Conservation (phyloP, 1,140 invertebrate species). For the Copidosoma floridanum region DNA sequence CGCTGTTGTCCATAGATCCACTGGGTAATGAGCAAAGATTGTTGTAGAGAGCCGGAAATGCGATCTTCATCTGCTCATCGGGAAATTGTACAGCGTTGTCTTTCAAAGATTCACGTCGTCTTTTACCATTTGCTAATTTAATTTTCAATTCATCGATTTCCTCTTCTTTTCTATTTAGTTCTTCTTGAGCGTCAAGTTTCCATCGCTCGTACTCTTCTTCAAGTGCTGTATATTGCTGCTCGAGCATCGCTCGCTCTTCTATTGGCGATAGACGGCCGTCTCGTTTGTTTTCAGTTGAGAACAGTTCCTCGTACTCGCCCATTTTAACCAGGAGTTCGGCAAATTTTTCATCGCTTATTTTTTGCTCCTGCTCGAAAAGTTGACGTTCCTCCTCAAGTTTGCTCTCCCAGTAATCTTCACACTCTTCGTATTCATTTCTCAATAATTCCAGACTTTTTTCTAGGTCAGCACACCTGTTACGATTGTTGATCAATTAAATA, state of each 20-base stretch:
- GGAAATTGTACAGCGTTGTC: constrained; percentile 44
- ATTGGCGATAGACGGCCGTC: constrained; percentile 68
- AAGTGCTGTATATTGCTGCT: constrained; percentile 70
- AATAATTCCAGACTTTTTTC: constrained; percentile 72
- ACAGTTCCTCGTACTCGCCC: constrained; percentile 77
- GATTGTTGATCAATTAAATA: too few relatives aligned
- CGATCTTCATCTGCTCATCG: constrained; percentile 29
- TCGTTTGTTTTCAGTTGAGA: constrained; percentile 51
- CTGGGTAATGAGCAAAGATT: constrained; percentile 15
- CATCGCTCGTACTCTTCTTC: constrained; percentile 69
- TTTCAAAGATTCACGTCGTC: constrained; percentile 4
- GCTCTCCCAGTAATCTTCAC: constrained; percentile 80
- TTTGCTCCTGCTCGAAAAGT: constrained; percentile 73
- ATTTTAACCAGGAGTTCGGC: constrained; percentile 71
- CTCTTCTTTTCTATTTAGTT: constrained; percentile 54
- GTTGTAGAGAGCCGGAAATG: constrained; percentile 2
- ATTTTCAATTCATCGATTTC: constrained; percentile 60
- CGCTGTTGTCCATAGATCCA: constrained; percentile 18
- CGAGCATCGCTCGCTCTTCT: constrained; percentile 71
- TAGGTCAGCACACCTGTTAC: constrained; percentile 64
- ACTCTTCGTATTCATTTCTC: constrained; percentile 74
- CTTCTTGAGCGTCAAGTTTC: constrained; percentile 51
- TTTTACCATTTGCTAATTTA: constrained; percentile 44
- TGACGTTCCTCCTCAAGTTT: constrained; percentile 78
- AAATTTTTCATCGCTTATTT: constrained; percentile 75